A percentile compares a stretch with the other conserved stretches of the same genome.
These are phyloP conservation scores for Andrena trimmerana DNA, from an alignment of 2,888 invertebrate genomes.

Conservation along the genomic window DNA sequence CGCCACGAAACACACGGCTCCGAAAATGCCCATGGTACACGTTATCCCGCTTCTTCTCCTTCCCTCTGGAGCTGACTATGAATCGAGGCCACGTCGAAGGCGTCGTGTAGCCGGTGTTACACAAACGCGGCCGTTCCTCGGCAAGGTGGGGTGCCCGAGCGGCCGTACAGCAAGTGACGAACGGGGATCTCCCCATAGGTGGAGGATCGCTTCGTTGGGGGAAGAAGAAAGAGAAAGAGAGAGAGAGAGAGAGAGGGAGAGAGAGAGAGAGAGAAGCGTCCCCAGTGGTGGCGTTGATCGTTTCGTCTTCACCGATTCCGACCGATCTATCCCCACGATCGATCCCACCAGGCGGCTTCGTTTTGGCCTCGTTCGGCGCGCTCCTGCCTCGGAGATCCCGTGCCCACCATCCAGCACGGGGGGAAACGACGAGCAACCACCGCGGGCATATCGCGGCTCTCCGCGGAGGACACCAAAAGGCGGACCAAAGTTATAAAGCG, in stretches of 20 bases:
- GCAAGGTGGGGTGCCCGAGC: constrained; percentile 9
- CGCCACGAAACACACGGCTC: not conserved
- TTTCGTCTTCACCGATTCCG: constrained; percentile 60
- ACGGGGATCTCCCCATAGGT: constrained; percentile 24
- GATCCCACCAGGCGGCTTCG: constrained; percentile 51
- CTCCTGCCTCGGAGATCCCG: constrained; percentile 1
- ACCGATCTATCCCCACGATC: constrained; percentile 71
- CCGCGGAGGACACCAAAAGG: constrained; percentile 24
- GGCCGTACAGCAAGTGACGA: constrained; percentile 4
- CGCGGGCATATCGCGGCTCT: constrained; percentile 9
- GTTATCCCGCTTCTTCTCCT: constrained; percentile 4
- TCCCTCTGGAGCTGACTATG: not conserved
- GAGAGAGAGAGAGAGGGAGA: not conserved
- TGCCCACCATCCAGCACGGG: constrained; percentile 44
- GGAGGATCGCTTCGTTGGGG: constrained; percentile 11
- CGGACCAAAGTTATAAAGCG: constrained; percentile 83
- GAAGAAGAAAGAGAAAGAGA: not conserved
- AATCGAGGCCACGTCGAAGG: constrained; percentile 61
- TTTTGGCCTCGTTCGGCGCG: constrained; percentile 80
- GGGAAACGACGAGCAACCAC: constrained; percentile 57
- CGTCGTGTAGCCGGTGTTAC: constrained; percentile 46
- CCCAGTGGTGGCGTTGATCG: constrained; percentile 37
- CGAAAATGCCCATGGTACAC: not conserved
- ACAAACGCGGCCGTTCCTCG: constrained; percentile 19
- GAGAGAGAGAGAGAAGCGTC: not conserved